These are phyloP conservation scores for Cryptocephalus primarius DNA, from an alignment of 2,888 invertebrate species.

Conservation along the genomic window DNA sequence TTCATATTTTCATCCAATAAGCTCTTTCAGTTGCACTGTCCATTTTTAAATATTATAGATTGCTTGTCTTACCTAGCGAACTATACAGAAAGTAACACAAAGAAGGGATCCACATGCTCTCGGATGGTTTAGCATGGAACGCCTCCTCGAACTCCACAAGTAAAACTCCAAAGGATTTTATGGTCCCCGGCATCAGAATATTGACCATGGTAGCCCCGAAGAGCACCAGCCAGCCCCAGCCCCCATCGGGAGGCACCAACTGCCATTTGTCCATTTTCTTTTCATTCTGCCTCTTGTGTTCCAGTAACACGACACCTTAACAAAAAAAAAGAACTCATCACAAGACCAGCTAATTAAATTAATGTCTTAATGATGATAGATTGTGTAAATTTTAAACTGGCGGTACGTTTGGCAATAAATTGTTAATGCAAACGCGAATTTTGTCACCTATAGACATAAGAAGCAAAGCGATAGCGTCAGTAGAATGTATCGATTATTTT, in stretches of 20 bases:
- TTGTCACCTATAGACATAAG: too few species aligned
- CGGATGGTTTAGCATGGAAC: conserved; percentile 60
- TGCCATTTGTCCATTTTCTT: conserved; percentile 47
- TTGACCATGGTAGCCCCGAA: conserved; percentile 70
- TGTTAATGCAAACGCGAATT: too few species aligned
- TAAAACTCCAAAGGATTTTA: conserved; percentile 80
- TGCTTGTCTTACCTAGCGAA: conserved; percentile 56
- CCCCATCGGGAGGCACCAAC: conserved; percentile 72
- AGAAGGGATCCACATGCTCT: conserved; percentile 77
- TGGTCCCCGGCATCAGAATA: conserved; percentile 74
- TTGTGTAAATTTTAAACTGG: neutral
- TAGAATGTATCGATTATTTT: too few species aligned
- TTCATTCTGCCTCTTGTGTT: conserved; percentile 25
- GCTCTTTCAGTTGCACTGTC: too few species aligned
- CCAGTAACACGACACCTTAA: conserved; percentile 28
- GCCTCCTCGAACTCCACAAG: conserved; percentile 73
- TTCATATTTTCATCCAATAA: too few species aligned
- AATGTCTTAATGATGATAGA: neutral
- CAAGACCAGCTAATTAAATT: neutral
- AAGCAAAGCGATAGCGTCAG: too few species aligned
- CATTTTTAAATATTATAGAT: too few species aligned
- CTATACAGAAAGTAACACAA: conserved; percentile 81
- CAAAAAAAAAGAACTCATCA: neutral
- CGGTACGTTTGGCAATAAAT: too few species aligned
- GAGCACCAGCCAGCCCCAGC: conserved; percentile 74